Percentiles rank a stretch among this genome's conserved stretches.
Conservation (phyloP, 2,113 vertebrate genomes). For the Siphamia tubifer region DNA sequence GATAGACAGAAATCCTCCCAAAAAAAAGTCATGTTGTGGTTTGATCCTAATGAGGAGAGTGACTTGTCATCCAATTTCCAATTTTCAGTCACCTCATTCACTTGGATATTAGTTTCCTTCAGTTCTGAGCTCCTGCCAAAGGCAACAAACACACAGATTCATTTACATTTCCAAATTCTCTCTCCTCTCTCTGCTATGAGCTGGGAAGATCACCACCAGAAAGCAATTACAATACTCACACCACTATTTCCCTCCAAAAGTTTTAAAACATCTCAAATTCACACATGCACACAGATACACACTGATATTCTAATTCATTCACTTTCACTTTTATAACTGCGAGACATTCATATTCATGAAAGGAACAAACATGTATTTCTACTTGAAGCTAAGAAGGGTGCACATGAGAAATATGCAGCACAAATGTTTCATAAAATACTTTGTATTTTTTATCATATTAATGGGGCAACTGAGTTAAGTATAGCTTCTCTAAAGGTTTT, state of each 20-base stretch:
- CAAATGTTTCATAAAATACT: neutral
- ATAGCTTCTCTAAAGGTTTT: no score
- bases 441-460: neutral
- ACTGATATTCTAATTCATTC: constrained; percentile 29
- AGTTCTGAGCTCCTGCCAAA: constrained; percentile 34
- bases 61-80: constrained; percentile 53
- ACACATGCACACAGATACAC: neutral
- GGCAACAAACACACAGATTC: constrained; percentile 47
- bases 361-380: neutral
- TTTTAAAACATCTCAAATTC: constrained; percentile 7
- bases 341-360: constrained; percentile 1
- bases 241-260: constrained; percentile 28
- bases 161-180: constrained; percentile 66
- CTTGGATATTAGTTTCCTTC: constrained; percentile 46
- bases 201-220: constrained; percentile 46
- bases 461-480: no score
- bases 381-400: neutral
- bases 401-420: neutral
- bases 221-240: constrained; percentile 55
- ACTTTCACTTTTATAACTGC: constrained; percentile 12
- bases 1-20: neutral
- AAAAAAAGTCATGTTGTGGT: constrained; percentile 22
- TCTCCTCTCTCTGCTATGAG: constrained; percentile 18
- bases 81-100: constrained; percentile 44
- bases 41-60: constrained; percentile 48